Evolutionary conservation across 2,888 invertebrate species (phyloP), one percentile per base, ranked within the genome.

Genomic region (Adela reaumurella): DNA sequence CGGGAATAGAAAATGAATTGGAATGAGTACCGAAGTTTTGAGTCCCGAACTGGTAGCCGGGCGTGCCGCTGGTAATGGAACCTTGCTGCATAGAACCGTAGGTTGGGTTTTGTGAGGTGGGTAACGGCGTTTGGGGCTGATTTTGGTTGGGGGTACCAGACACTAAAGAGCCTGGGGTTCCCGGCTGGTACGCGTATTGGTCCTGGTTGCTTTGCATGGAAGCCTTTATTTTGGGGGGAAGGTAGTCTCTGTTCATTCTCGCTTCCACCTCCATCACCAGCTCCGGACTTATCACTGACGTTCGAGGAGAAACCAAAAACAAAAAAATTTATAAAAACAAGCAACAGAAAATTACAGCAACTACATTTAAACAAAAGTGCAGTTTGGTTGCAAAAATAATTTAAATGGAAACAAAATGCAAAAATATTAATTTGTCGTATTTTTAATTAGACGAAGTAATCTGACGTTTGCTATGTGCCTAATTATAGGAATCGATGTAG

Each of bases 181-280:
- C 54, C 0, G 65, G 64, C 52, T 63, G 64, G 61, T 71, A 68
- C 49, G 70, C 70, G 54, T 70, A 62, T 57, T 68, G 69, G 68
- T 66, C 65, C 60, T 67, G 64, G 60, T 69, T 66, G 11, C 61
- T 71, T 62, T 83, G 83, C 62, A 87, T 80, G 46, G 86, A 85
- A 52, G n/a, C n/a, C n/a, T n/a, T n/a, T n/a, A n/a, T n/a, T n/a
- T n/a, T n/a, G 90, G 86, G 86, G 48, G 91, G 91, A 60, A 90
- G 81, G 68, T 89, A 88, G 62, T 89, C 87, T 57, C 88, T 80
- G 66, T 89, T 89, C 92, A 93, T 93, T 65, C 93, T 84, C 59
- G 88, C 88, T 76, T 93, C 93, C 57, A 93, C 92, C 67, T 93
- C 93, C 85, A 90, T 88, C 58, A 92, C 89, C 71, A 93, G 82